A percentile compares a stretch with the other conserved stretches of the same genome.
Conservation (phyloP, 2,888 invertebrate species). For the Emmelina monodactyla region DNA sequence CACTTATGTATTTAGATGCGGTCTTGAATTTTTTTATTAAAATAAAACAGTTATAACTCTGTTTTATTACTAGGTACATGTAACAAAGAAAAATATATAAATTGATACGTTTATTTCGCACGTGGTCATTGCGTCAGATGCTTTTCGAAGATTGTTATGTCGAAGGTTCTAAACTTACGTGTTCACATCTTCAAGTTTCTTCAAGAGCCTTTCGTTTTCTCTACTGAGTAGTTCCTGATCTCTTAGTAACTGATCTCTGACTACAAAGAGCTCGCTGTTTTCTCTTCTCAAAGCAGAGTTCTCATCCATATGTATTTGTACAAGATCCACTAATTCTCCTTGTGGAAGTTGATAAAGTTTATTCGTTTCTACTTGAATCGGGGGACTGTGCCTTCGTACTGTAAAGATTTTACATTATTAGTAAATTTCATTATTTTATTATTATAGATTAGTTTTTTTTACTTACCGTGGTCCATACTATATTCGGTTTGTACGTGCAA, state of each 20-base stretch:
- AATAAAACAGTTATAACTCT: neutral
- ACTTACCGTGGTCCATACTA: conserved; percentile 33
- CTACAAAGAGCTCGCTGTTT: conserved; percentile 83
- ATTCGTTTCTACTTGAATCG: conserved; percentile 74
- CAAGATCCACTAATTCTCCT: conserved; percentile 82
- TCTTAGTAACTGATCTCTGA: conserved; percentile 80
- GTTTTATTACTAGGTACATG: neutral
- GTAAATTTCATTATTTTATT: neutral
- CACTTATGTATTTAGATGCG: too few species aligned
- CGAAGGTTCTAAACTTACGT: too few species aligned
- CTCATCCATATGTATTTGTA: conserved; percentile 85
- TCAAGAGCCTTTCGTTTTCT: conserved; percentile 88
- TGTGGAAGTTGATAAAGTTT: conserved; percentile 78
- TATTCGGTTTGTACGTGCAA: conserved; percentile 71
- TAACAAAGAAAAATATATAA: too few species aligned
- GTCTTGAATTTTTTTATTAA: too few species aligned
- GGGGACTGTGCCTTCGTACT: conserved; percentile 23
- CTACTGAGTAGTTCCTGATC: conserved; percentile 91
- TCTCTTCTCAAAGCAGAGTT: conserved; percentile 81
- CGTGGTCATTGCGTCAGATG: too few species aligned
- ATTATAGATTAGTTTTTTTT: neutral
- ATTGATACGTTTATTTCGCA: too few species aligned
- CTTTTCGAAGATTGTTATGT: too few species aligned
- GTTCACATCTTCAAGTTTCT: conserved; percentile 88
- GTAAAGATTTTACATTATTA: neutral